Percentiles rank a stretch among this genome's conserved stretches.
phyloP scores from a whole-genome alignment of 2,797 vertebrate genomes.

The Pseudochirops corinnae region DNA sequence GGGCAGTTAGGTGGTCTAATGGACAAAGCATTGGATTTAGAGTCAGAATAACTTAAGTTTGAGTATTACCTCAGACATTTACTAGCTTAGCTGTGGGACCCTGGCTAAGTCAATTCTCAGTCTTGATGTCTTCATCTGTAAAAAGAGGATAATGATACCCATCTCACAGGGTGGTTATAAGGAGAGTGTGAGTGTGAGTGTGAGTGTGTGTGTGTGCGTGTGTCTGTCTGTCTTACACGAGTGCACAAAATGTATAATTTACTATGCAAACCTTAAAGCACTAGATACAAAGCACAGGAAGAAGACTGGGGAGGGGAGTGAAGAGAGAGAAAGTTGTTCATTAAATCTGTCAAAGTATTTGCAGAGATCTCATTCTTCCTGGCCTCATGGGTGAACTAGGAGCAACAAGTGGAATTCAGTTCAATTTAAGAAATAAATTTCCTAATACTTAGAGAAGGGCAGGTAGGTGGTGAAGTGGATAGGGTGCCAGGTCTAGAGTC shows the following conservation, averaged over 20 bases:
- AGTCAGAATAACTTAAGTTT: not conserved
- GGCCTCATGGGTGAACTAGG: not conserved
- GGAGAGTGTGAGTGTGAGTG: too few relatives aligned
- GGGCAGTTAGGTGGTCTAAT: not conserved
- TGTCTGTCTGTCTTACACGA: too few relatives aligned
- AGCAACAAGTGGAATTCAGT: not conserved
- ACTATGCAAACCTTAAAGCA: not conserved
- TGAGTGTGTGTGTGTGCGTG: too few relatives aligned
- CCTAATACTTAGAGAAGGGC: too few relatives aligned
- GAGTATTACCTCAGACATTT: not conserved
- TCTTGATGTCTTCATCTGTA: too few relatives aligned
- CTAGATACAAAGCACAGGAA: not conserved
- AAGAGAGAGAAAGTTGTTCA: not conserved
- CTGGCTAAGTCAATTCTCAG: not conserved
- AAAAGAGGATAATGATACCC: too few relatives aligned
- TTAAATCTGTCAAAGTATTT: not conserved
- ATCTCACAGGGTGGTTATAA: not conserved
- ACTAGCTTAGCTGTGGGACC: not conserved
- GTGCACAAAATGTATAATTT: not conserved
- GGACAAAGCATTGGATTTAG: not conserved
- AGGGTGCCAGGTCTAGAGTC: not conserved
- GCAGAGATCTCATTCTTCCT: not conserved
- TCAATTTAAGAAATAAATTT: not conserved
- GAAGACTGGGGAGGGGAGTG: not conserved
- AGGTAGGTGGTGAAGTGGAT: not conserved